A percentile compares a stretch with the other conserved stretches of the same genome.
Evolutionary conservation across 2,113 vertebrate species (phyloP).

Genomic region (Lepisosteus oculatus): DNA sequence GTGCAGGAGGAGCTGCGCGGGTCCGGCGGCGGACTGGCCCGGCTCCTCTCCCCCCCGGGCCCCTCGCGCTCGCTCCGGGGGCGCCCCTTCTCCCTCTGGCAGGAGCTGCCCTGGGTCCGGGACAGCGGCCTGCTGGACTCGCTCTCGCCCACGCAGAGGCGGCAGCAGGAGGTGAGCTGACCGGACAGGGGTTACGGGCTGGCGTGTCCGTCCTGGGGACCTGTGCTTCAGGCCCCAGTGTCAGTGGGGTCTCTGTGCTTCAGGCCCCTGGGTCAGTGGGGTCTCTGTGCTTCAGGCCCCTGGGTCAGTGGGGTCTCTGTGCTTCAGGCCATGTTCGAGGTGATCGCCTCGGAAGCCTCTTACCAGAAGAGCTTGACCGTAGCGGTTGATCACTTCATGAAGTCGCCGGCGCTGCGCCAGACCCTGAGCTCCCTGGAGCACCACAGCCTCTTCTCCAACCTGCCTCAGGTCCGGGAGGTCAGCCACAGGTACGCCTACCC

Average conservation of each 20-base stretch:
- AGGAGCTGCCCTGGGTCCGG: slow-evolving; percentile 65
- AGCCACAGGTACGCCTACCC: slow-evolving; percentile 53
- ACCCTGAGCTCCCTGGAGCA: slow-evolving; percentile 54
- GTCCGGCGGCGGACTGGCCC: background rate
- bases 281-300: too few relatives aligned
- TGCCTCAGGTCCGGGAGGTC: slow-evolving; percentile 48
- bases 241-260: background rate
- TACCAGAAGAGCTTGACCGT: slow-evolving; percentile 68
- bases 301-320: background rate
- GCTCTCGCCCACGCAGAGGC: slow-evolving; percentile 46
- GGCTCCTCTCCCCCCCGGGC: background rate
- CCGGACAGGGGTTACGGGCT: background rate
- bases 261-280: background rate
- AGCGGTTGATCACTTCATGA: slow-evolving; percentile 59
- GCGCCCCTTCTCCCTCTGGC: slow-evolving; percentile 58
- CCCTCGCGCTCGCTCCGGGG: slow-evolving; percentile 24
- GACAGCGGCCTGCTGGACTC: slow-evolving; percentile 43
- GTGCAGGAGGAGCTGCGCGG: slow-evolving; percentile 38
- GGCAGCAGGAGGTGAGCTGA: slow-evolving; percentile 65
- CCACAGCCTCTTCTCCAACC: slow-evolving; percentile 72
- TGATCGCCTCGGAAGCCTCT: slow-evolving; percentile 70
- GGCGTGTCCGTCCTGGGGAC: too few relatives aligned
- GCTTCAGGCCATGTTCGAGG: slow-evolving; percentile 67
- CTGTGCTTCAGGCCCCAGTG: too few relatives aligned
- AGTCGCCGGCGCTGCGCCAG: slow-evolving; percentile 41